Conservation (phyloP, 2,113 vertebrate species). For the Pluvialis apricaria region DNA sequence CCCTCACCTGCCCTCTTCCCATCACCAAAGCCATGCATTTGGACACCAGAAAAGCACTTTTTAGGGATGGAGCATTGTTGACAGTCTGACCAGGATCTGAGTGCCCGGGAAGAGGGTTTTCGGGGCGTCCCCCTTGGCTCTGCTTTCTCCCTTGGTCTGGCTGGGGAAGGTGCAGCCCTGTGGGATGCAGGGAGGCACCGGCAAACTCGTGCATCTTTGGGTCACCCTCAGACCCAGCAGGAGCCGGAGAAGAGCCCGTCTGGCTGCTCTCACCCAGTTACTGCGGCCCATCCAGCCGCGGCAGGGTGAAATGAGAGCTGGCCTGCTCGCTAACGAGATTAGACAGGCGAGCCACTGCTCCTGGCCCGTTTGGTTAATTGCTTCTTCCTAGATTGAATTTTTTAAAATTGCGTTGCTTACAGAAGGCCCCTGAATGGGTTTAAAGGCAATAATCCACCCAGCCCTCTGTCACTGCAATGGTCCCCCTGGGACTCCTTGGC, state of each 20-base stretch:
- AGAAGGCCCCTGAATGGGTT: constrained; percentile 3
- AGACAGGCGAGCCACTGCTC: neutral
- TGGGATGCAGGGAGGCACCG: neutral
- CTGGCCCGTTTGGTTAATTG: neutral
- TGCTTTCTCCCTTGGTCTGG: neutral
- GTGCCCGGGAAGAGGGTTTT: neutral
- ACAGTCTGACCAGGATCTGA: neutral
- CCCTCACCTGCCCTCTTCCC: neutral
- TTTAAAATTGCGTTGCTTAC: neutral
- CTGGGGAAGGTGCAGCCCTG: neutral
- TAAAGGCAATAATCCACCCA: constrained; percentile 7
- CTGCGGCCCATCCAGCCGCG: neutral
- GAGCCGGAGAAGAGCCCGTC: neutral
- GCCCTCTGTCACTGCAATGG: neutral
- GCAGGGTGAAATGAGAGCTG: neutral
- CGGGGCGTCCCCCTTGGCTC: neutral
- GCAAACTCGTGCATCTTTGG: fast-evolving
- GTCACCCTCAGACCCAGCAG: neutral
- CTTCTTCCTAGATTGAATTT: constrained; percentile 32
- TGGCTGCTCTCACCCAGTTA: neutral
- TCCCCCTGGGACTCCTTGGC: neutral
- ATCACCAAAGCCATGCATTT: fast-evolving
- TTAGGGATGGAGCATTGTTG: neutral
- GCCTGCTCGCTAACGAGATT: neutral
- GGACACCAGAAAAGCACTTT: neutral